Conservation (phyloP, 2,797 vertebrate genomes). For the Pagetopsis macropterus region DNA sequence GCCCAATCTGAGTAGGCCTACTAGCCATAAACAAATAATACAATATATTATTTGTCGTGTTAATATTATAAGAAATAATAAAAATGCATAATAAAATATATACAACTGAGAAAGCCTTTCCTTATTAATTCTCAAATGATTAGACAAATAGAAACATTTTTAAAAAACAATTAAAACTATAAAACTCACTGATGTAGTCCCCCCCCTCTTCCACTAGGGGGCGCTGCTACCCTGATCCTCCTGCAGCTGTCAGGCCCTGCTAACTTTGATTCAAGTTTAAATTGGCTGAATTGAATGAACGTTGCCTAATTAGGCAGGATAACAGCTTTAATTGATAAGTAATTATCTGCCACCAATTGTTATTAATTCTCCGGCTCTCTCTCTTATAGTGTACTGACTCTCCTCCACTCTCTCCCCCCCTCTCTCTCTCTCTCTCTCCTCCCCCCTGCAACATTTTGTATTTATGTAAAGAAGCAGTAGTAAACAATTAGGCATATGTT, state of each 20-base stretch:
- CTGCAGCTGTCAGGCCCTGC: constrained; percentile 79
- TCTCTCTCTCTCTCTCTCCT: not conserved
- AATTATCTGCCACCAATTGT: constrained; percentile 84
- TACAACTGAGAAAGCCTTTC: too few species aligned
- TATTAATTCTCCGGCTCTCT: constrained; percentile 77
- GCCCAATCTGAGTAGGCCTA: not conserved
- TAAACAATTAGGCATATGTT: constrained; percentile 78
- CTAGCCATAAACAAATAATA: not conserved
- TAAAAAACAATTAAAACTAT: too few species aligned
- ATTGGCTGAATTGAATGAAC: constrained; percentile 97
- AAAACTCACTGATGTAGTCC: not conserved
- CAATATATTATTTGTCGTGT: too few species aligned
- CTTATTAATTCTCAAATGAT: too few species aligned
- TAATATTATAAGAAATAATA: too few species aligned
- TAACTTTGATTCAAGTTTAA: constrained; percentile 96
- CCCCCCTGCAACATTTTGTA: constrained; percentile 70
- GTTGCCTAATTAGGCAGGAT: constrained; percentile 93
- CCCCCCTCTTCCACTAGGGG: constrained; percentile 76
- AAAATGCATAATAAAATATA: too few species aligned
- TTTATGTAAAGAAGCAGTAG: constrained; percentile 80
- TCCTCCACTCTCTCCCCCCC: not conserved
- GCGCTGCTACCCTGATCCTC: constrained; percentile 80
- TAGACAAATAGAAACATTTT: too few species aligned
- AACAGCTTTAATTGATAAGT: constrained; percentile 91
- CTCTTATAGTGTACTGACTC: constrained; percentile 63